Evolutionary conservation across 2,888 invertebrate genomes (phyloP).

Genomic region (Andrena bicolor): DNA sequence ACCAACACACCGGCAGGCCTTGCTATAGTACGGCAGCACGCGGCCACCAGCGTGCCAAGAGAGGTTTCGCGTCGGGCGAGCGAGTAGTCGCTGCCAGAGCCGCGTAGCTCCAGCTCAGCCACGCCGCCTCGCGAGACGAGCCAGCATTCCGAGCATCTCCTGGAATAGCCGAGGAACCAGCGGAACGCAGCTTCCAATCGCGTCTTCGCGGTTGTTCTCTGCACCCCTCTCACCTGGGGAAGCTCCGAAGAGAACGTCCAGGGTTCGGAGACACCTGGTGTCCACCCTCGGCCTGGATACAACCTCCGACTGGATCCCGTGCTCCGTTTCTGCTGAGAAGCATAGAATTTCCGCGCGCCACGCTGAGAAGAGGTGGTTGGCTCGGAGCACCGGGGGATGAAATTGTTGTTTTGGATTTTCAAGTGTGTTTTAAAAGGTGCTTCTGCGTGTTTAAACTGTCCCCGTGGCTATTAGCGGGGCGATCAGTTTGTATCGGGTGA

Average conservation of each 20-base stretch:
- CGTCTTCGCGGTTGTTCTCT: slow-evolving; percentile 2
- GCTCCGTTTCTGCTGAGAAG: neutral
- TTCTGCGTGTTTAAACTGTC: no score
- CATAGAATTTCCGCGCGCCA: neutral
- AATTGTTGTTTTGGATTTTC: no score
- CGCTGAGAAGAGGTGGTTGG: neutral
- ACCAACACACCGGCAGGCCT: neutral
- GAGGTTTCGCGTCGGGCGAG: slow-evolving; percentile 58
- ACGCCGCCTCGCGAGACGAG: slow-evolving; percentile 36
- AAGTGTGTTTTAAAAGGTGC: no score
- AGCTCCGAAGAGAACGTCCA: no score
- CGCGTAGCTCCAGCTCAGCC: slow-evolving; percentile 60
- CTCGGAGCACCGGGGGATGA: no score
- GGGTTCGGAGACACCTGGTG: no score
- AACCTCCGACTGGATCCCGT: no score
- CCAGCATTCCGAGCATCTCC: slow-evolving; percentile 38
- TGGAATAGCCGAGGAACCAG: slow-evolving; percentile 48
- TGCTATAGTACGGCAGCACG: slow-evolving; percentile 44
- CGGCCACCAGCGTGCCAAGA: slow-evolving; percentile 54
- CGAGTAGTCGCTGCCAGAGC: slow-evolving; percentile 64
- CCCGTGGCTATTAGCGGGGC: no score
- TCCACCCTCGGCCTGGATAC: no score
- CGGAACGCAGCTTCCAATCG: slow-evolving; percentile 25
- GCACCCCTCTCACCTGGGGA: slow-evolving; percentile 25
- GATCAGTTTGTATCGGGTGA: no score